Base-by-base conservation (phyloP, 92 coral and sea anemone species). In the Bergia sp. region DNA sequence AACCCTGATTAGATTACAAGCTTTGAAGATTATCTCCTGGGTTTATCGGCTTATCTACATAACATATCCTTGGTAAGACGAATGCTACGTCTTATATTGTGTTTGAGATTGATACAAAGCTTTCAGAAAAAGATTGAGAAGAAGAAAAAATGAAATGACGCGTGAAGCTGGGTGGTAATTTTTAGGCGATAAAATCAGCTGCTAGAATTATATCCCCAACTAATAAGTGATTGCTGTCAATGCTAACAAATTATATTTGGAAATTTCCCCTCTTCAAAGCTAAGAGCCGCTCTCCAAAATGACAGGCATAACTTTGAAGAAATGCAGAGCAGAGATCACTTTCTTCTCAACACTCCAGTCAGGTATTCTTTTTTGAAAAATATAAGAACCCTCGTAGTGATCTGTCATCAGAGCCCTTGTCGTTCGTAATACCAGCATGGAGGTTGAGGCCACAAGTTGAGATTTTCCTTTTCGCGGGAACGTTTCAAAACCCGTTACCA, bases 181-280 rank as follows among this genome's bases (percentile, higher is more conserved):
- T 72, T 72, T 29, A 76, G 0, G 47, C 11, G n/a, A 76, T 76
- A 77, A 79, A 47, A 45, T 47, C n/a, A 47, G 21, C 0, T 45
- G 2, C 55, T 6, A 23, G 20, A 79, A 36, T 12, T 79, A 16
- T 45, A 49, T 47, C 18, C 57, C 82, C 5, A 0, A 43, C 57
- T 43, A 78, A 79, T 47, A 21, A 79, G 57, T 2, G 12, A 44
- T 21, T 7, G 42, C 66, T 79, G 82, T 49, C 82, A 79, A 79
- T 40, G 12, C 7, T 45, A 79, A 79, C 82, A 79, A 79, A 79
- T 79, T 79, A 45, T 37, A 47, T 79, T 45, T 79, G 69, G 8
- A 79, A 47, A 79, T 23, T 79, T 7, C 37, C 57, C 23, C 66
- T 79, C 65, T 47, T 79, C 82, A 79, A 79, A 79, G 65, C 12